Conservation (phyloP, 2,797 vertebrate species). For the Chloroceryle amazona region DNA sequence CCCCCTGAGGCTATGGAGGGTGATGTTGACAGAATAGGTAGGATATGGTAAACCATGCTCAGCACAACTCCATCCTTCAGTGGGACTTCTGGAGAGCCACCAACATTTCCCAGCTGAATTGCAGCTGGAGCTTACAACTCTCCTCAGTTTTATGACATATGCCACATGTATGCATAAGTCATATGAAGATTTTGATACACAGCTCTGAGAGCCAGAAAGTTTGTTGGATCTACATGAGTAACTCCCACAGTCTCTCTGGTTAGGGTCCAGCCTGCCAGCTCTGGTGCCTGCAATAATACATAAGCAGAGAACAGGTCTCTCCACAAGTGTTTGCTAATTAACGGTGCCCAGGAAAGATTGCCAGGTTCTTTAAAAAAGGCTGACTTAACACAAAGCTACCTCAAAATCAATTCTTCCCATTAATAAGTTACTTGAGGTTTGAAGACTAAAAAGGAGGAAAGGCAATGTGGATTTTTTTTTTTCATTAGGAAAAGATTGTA, state of each 20-base stretch:
- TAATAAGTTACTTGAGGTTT: neutral
- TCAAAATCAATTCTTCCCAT: neutral
- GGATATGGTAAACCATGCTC: neutral
- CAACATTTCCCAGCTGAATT: neutral
- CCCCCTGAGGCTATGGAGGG: fast-evolving
- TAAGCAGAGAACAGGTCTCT: neutral
- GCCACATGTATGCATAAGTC: neutral
- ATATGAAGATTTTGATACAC: neutral
- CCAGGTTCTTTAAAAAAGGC: neutral
- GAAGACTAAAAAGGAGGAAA: neutral
- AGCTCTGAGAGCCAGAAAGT: neutral
- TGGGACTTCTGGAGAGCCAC: neutral
- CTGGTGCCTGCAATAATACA: neutral
- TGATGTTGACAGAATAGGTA: neutral
- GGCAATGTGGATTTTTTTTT: fast-evolving
- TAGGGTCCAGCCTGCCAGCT: neutral
- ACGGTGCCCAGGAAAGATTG: neutral
- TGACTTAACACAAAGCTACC: neutral
- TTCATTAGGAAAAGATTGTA: neutral
- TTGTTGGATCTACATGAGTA: neutral
- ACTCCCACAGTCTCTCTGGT: neutral
- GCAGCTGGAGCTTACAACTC: neutral
- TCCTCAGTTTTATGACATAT: neutral
- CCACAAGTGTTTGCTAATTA: neutral
- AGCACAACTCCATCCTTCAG: neutral